Evolutionary conservation across 2,113 vertebrate species (phyloP).

Genomic region (Junco hyemalis): DNA sequence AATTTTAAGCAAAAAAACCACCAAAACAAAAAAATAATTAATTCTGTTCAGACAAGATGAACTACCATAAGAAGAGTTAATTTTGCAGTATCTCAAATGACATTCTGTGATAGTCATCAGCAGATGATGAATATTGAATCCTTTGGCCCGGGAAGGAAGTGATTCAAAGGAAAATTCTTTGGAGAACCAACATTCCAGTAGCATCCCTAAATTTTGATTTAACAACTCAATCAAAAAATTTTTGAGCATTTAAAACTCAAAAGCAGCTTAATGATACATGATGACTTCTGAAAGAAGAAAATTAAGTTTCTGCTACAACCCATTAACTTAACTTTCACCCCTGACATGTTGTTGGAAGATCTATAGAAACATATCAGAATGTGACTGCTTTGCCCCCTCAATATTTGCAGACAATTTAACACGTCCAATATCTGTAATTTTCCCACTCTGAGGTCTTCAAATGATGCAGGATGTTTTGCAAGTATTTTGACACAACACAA

Average conservation of each 20-base stretch:
- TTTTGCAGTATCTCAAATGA: neutral
- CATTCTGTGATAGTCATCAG: neutral
- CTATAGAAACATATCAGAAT: neutral
- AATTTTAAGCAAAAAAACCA: neutral
- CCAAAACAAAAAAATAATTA: neutral
- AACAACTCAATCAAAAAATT: neutral
- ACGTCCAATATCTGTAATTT: neutral
- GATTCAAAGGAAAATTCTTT: neutral
- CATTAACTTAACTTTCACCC: neutral
- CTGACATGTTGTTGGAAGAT: neutral
- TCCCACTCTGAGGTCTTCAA: neutral
- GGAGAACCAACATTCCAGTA: neutral
- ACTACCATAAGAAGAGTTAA: neutral
- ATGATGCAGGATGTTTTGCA: rapidly evolving
- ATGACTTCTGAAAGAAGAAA: neutral
- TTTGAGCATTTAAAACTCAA: neutral
- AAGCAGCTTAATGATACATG: neutral
- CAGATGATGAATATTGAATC: neutral
- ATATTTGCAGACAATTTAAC: neutral
- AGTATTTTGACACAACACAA: neutral
- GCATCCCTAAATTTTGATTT: neutral
- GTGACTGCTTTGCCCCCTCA: neutral
- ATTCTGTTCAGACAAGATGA: neutral
- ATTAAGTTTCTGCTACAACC: neutral
- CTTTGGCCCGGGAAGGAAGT: neutral